Evolutionary conservation across 2,797 vertebrate species (phyloP), one percentile per base, ranked within the genome.

Genomic region (Hippocampus kuda): DNA sequence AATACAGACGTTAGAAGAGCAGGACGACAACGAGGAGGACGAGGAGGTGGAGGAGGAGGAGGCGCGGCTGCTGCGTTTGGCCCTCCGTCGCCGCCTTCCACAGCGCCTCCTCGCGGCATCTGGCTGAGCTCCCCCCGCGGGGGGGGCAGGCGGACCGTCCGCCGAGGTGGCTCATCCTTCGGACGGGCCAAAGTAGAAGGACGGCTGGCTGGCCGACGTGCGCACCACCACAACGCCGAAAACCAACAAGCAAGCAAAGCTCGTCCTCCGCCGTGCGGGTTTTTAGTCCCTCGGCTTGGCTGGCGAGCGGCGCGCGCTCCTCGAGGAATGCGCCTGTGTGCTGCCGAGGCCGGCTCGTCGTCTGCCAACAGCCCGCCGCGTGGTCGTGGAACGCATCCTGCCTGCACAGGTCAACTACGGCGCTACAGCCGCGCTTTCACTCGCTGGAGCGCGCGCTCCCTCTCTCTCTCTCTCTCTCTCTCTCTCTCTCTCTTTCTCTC

Each of bases 371-470:
- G 72, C 79, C 66, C 78, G 64, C 65, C 27, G 77, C 66, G 71
- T 60, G 69, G 64, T 79, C 1, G 53, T 4, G 80, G 77, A 20
- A 18, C 20, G 68, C 22, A 74, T 81, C 79, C 80, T 34, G 80
- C 79, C 81, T 34, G 80, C 81, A 72, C 85, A 83, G 84, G 84
- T 86, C 81, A 70, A 84, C 70, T 60, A 71, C 72, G n/a, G 9
- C n/a, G 53, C 10, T 18, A 8, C 71, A 69, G 80, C 75, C 70
- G 79, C 18, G 71, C 20, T 13, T 2, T 46, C 44, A 76, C 65
- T 72, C 56, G 76, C 75, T 78, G 34, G 34, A 38, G 34, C 6
- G 34, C 0, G 69, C 75, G 13, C 76, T 77, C 34, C 34, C 34
- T 63, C 61, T 63, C 53, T 48, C 1, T 46, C 2, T 16, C 46